Evolutionary conservation across 2,888 invertebrate genomes (phyloP).

Genomic region (Imbricaverruca yamaguchii): DNA sequence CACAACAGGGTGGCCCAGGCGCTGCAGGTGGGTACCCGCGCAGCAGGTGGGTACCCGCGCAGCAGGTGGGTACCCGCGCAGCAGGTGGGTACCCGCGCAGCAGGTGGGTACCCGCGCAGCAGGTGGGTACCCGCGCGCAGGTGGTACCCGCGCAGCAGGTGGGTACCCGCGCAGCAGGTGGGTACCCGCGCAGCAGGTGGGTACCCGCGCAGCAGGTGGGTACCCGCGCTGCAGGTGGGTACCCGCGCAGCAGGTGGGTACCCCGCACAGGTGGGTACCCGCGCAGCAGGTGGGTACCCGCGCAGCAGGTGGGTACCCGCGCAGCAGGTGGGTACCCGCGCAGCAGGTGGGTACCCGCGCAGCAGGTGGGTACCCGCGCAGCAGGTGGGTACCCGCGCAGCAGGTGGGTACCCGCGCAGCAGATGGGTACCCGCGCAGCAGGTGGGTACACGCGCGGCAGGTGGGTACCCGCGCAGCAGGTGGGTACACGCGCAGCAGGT

Average conservation of each 20-base stretch:
- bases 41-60: background rate
- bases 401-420: background rate
- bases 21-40: background rate
- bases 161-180: too few relatives aligned
- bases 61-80: background rate
- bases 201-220: too few relatives aligned
- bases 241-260: too few relatives aligned
- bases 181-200: background rate
- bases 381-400: too few relatives aligned
- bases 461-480: background rate
- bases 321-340: background rate
- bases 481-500: background rate
- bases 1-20: constrained; percentile 63
- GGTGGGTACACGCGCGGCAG: background rate
- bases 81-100: too few relatives aligned
- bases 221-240: background rate
- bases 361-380: background rate
- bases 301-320: too few relatives aligned
- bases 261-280: too few relatives aligned
- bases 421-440: too few relatives aligned
- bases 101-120: background rate
- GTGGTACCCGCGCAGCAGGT: background rate
- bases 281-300: background rate
- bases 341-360: too few relatives aligned
- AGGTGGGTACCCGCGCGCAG: too few relatives aligned